These are phyloP conservation scores for Lycocorax pyrrhopterus DNA, from an alignment of 2,113 vertebrate genomes.

Conservation along the genomic window DNA sequence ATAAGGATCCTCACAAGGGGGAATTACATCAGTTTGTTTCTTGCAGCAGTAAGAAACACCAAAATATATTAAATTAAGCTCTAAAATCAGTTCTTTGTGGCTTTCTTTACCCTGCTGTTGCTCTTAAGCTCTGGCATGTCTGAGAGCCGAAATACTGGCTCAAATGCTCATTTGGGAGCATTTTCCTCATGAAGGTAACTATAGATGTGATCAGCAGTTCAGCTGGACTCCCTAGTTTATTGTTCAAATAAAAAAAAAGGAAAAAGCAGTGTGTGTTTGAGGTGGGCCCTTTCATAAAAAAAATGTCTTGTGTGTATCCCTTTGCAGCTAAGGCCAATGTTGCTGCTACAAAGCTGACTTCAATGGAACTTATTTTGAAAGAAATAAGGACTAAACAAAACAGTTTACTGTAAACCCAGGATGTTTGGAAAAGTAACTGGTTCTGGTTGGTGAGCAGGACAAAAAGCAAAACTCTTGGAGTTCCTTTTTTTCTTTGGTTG, in stretches of 20 bases:
- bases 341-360: neutral
- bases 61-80: neutral
- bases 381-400: neutral
- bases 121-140: neutral
- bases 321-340: neutral
- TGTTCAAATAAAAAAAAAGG: neutral
- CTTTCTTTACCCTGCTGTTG: neutral
- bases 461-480: neutral
- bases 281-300: neutral
- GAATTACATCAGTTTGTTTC: neutral
- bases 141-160: neutral
- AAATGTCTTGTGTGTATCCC: neutral
- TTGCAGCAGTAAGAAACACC: neutral
- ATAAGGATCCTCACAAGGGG: accelerated
- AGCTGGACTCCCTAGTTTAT: neutral
- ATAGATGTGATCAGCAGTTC: neutral
- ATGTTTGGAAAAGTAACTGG: neutral
- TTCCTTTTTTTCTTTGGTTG: neutral
- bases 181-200: neutral
- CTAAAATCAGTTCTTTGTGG: neutral
- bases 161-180: neutral
- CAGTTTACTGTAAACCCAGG: neutral
- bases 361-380: neutral
- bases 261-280: neutral
- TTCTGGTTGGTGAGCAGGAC: neutral